Base-by-base conservation (phyloP, 2,888 invertebrate species). In the Leucoma salicis region DNA sequence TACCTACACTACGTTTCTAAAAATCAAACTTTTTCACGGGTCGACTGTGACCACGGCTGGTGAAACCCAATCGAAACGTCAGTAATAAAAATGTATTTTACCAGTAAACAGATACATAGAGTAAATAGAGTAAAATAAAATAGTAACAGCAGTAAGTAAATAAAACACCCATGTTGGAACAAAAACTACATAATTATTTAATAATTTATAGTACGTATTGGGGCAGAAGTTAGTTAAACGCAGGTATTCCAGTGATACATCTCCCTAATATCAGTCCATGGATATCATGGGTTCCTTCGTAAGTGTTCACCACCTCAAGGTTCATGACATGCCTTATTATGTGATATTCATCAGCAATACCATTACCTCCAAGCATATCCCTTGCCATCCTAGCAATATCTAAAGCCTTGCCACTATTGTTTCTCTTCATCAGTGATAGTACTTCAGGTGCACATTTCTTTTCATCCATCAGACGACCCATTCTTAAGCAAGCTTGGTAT, bases 231-330 rank as follows among this genome's bases (percentile, higher is more conserved):
- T 50, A 59, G 33, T 28, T 79, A 63, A 99, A 99, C 14, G 99
- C 96, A 50, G 94, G 91, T 48, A 99, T 92, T 49, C 98, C 99
- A 12, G 99, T 99, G 53, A 99, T 97, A 14, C 96, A 96, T 78
- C 96, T 92, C 16, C 99, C 99, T 53, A 99, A 91, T 73, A 99
- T 96, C 36, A 99, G 87, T 0, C 97, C 96, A 78, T 99, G 99
- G 65, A 99, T 95, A 86, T 99, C 99, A 74, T 97, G 97, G 0
- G 99, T 99, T 27, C 99, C 99, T 92, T 99, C 99, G 72, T 99
- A 99, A 0, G 99, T 99, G 74, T 99, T 98, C 1, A 99, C 99
- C 10, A 98, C 94, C 87, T 99, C 99, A 57, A 99, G 91, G 87
- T 99, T 99, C 94, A 98, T 95, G 16, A 96, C 93, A 78, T 99